Conservation (phyloP, 2,797 vertebrate species). For the Chloroceryle inda region DNA sequence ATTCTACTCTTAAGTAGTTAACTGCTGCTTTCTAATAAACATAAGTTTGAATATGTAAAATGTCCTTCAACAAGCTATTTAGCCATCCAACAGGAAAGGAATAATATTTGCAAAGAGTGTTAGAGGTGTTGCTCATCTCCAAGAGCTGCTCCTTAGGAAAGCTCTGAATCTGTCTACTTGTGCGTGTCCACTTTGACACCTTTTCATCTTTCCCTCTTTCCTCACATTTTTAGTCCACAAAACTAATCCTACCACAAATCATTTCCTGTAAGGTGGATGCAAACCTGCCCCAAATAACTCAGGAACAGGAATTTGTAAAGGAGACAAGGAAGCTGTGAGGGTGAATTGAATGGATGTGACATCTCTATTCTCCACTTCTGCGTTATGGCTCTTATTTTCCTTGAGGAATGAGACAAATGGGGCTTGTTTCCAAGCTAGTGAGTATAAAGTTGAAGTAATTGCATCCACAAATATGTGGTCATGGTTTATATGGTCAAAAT, state of each 20-base stretch:
- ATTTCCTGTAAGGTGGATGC: not conserved
- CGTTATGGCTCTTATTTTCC: conserved; percentile 53
- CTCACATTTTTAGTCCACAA: not conserved
- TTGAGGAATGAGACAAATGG: conserved; percentile 60
- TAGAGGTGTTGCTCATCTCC: not conserved
- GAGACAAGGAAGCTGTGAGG: not conserved
- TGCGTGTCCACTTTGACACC: not conserved
- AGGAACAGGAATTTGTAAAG: not conserved
- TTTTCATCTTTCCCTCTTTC: not conserved
- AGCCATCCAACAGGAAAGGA: not conserved
- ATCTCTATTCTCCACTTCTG: conserved; percentile 50
- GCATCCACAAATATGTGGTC: conserved; percentile 42
- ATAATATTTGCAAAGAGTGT: not conserved
- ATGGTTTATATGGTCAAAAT: conserved; percentile 59
- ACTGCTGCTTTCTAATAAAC: not conserved
- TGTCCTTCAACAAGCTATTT: not conserved
- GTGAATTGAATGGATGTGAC: conserved; percentile 64
- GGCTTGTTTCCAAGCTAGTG: conserved; percentile 64
- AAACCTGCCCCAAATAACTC: not conserved
- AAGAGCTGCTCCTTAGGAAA: not conserved
- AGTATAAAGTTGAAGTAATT: conserved; percentile 68
- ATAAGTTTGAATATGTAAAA: not conserved
- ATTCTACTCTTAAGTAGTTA: not conserved
- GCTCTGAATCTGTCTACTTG: not conserved
- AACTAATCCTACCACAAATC: not conserved